Conservation (phyloP, 2,888 invertebrate genomes). For the Euspilapteryx auroguttella region DNA sequence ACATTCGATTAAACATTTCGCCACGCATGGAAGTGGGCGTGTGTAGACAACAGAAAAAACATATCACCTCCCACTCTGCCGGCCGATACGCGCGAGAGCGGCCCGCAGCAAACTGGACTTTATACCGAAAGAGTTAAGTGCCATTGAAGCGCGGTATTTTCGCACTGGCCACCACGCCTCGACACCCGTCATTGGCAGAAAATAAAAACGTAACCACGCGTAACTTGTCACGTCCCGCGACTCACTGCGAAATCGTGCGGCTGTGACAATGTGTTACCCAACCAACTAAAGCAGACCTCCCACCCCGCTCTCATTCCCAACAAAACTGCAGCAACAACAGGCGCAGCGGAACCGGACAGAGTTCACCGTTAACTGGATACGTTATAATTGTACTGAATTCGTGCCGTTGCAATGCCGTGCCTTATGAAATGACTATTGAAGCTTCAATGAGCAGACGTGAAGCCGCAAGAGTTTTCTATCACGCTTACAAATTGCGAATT, state of each 20-base stretch:
- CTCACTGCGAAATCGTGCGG: constrained; percentile 56
- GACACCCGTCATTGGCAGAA: constrained; percentile 59
- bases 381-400: constrained; percentile 25
- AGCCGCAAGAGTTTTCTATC: constrained; percentile 53
- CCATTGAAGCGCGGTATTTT: constrained; percentile 21
- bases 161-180: constrained; percentile 50
- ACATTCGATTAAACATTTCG: constrained; percentile 24
- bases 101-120: neutral
- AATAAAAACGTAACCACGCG: constrained; percentile 60
- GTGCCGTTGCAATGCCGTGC: constrained; percentile 35
- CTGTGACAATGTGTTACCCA: constrained; percentile 51
- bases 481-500: constrained; percentile 46
- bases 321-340: constrained; percentile 10
- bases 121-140: too few species aligned
- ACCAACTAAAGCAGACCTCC: constrained; percentile 21
- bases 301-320: constrained; percentile 12
- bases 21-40: constrained; percentile 38
- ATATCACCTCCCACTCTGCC: constrained; percentile 49
- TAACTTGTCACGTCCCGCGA: constrained; percentile 55
- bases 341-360: constrained; percentile 11
- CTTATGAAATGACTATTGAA: constrained; percentile 55
- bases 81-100: neutral
- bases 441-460: constrained; percentile 47
- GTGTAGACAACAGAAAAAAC: constrained; percentile 43
- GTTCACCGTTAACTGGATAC: constrained; percentile 25